These are phyloP conservation scores for Luscinia megarhynchos DNA, from an alignment of 2,797 vertebrate species.

Conservation along the genomic window DNA sequence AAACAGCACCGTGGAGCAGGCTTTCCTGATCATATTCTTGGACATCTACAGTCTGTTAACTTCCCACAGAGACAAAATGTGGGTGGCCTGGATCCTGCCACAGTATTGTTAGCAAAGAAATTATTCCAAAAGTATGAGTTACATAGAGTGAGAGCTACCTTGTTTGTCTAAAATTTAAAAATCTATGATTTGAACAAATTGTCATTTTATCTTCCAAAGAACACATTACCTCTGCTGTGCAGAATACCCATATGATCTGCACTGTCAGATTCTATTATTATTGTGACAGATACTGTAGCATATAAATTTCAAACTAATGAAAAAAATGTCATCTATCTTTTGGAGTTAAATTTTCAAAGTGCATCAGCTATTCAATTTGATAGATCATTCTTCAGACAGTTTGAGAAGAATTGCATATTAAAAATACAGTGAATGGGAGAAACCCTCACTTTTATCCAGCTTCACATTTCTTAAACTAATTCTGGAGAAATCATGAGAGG, in stretches of 20 bases:
- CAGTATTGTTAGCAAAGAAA: not conserved
- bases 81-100: not conserved
- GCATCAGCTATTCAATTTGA: conserved; percentile 69
- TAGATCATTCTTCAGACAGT: conserved; percentile 68
- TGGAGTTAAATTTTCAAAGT: conserved; percentile 76
- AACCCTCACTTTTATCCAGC: conserved; percentile 46
- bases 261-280: conserved; percentile 82
- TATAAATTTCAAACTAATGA: conserved; percentile 80
- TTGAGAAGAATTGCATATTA: conserved; percentile 69
- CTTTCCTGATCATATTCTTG: not conserved
- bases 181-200: conserved; percentile 76
- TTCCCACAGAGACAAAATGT: not conserved
- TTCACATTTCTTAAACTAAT: conserved; percentile 66
- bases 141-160: conserved; percentile 30
- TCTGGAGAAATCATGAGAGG: conserved; percentile 39
- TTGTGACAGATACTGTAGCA: conserved; percentile 76
- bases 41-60: not conserved
- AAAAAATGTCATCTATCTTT: conserved; percentile 78
- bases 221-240: conserved; percentile 64
- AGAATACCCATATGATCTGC: conserved; percentile 74
- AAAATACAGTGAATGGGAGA: conserved; percentile 63
- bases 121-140: conserved; percentile 26
- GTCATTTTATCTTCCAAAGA: conserved; percentile 76
- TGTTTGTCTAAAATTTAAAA: conserved; percentile 71
- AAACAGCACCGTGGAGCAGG: not conserved